Conservation (phyloP, 2,113 vertebrate species). For the Panthera leo region DNA sequence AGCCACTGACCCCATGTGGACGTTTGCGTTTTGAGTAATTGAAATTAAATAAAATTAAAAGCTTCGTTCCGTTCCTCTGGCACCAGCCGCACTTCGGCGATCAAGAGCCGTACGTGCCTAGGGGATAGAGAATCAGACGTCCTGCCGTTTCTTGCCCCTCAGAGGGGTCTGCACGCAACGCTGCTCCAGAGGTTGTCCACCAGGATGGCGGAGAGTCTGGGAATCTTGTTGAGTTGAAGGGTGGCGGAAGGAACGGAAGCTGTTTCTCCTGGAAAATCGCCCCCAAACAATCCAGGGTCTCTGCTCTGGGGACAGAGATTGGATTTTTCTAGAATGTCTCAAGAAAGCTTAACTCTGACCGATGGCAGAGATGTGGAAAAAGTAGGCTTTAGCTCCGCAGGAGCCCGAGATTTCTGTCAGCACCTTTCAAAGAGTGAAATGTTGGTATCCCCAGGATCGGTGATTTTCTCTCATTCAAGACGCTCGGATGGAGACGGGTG, state of each 20-base stretch:
- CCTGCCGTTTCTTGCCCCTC: background rate
- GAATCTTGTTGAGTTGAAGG: too few species aligned
- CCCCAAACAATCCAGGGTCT: background rate
- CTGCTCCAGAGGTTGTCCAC: rapidly evolving
- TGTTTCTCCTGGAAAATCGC: background rate
- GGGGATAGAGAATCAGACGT: rapidly evolving
- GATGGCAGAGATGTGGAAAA: too few species aligned
- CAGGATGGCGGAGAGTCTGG: rapidly evolving
- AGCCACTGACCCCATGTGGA: too few species aligned
- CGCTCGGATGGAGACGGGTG: background rate
- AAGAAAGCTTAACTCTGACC: background rate
- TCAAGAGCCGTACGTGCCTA: too few species aligned
- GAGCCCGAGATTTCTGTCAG: background rate
- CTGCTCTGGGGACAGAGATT: background rate
- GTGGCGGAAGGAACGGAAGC: background rate
- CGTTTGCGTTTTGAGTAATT: background rate
- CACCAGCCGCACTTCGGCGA: background rate
- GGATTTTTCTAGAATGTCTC: background rate
- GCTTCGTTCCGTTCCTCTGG: background rate
- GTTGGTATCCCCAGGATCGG: background rate
- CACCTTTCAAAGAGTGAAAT: background rate
- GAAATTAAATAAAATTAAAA: background rate
- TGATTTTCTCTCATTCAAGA: background rate
- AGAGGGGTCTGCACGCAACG: rapidly evolving
- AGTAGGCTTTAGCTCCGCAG: background rate